Percentiles rank a stretch among this genome's conserved stretches.
These are phyloP conservation scores for Pedetes capensis DNA, from an alignment of 2,113 vertebrate genomes.

Conservation along the genomic window DNA sequence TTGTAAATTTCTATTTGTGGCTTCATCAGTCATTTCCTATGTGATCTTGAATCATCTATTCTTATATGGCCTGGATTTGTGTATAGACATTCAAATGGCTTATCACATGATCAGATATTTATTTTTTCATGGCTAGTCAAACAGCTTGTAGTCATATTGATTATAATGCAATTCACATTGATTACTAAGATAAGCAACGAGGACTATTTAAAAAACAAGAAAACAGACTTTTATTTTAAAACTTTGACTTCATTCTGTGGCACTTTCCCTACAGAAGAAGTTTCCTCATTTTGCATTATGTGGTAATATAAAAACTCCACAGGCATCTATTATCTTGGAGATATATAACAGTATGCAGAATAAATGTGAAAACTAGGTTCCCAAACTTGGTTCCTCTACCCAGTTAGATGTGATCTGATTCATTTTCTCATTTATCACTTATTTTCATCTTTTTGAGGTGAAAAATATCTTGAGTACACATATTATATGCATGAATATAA, in stretches of 20 bases:
- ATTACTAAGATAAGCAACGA: conserved; percentile 24
- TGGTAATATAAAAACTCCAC: not conserved
- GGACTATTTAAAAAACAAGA: not conserved
- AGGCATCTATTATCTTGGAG: not conserved
- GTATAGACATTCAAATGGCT: conserved; percentile 34
- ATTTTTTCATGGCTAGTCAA: conserved; percentile 30
- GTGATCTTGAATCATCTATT: conserved; percentile 11
- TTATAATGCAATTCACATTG: not conserved
- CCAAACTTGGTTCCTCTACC: not conserved
- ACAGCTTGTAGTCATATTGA: conserved; percentile 3
- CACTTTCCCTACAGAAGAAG: conserved; percentile 20
- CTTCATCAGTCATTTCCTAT: not conserved
- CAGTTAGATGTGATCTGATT: not conserved
- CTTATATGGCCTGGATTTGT: not conserved
- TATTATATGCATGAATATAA: not conserved
- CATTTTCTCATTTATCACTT: not conserved
- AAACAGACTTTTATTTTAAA: conserved; percentile 8
- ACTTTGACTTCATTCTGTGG: not conserved
- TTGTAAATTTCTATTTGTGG: not conserved
- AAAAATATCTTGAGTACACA: not conserved
- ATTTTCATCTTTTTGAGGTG: not conserved
- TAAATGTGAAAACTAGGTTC: not conserved
- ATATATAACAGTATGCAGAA: not conserved
- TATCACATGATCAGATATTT: conserved; percentile 56
- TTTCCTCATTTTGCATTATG: not conserved